phyloP scores from a whole-genome alignment of 2,113 vertebrate genomes.

The Mellivora capensis region DNA sequence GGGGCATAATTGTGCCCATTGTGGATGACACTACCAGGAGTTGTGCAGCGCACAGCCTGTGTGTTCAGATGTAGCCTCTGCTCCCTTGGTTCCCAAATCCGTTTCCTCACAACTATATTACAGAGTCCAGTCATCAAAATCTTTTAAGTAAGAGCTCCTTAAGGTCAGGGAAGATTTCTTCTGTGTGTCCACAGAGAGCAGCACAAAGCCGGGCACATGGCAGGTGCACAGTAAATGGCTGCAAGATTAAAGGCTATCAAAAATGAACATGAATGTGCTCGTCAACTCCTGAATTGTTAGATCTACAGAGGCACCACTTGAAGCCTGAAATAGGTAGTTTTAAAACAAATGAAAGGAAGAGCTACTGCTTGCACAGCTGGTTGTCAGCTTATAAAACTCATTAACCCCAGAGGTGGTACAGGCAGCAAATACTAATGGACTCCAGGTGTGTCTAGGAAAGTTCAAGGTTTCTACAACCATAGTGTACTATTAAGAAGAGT shows the following conservation, averaged over 20 bases:
- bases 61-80: not conserved
- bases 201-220: slow-evolving; percentile 56
- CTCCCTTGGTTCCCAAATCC: not conserved
- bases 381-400: slow-evolving; percentile 67
- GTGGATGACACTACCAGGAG: not conserved
- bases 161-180: slow-evolving; percentile 42
- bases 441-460: slow-evolving; percentile 54
- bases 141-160: slow-evolving; percentile 40
- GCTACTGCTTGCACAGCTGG: slow-evolving; percentile 65
- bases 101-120: slow-evolving; percentile 9
- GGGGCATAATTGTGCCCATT: accelerated
- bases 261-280: slow-evolving; percentile 56
- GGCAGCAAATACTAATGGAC: slow-evolving; percentile 62
- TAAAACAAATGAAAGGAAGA: slow-evolving; percentile 68
- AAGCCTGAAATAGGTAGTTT: slow-evolving; percentile 67
- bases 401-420: slow-evolving; percentile 65
- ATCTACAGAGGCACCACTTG: slow-evolving; percentile 46
- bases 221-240: slow-evolving; percentile 56
- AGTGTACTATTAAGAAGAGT: not conserved
- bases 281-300: slow-evolving; percentile 59
- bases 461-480: slow-evolving; percentile 4
- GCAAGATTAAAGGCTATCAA: slow-evolving; percentile 29
- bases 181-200: not conserved
- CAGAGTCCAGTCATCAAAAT: slow-evolving; percentile 29
- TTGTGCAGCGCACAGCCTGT: not conserved